Evolutionary conservation across 1,140 invertebrate genomes (phyloP).

Genomic region (Ectropis grisescens): DNA sequence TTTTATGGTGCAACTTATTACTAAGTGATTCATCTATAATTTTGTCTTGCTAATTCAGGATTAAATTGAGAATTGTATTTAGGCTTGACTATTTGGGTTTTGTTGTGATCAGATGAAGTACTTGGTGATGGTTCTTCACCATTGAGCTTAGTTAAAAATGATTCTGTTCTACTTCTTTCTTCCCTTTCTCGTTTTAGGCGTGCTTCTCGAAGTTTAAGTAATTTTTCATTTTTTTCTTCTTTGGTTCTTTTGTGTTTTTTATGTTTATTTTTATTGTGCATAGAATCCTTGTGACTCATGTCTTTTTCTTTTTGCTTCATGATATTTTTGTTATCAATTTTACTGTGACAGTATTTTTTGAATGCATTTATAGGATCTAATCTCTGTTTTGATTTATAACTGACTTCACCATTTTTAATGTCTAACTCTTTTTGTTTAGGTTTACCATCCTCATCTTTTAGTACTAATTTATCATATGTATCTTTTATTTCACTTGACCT

Average conservation of each 20-base stretch:
- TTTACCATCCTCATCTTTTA: constrained; percentile 62
- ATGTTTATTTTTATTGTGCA: constrained; percentile 65
- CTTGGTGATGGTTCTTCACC: too few relatives aligned
- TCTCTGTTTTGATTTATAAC: constrained; percentile 73
- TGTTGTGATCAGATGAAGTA: too few relatives aligned
- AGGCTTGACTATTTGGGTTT: constrained; percentile 62
- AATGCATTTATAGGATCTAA: constrained; percentile 84
- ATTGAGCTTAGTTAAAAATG: constrained; percentile 76
- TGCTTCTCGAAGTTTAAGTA: constrained; percentile 84
- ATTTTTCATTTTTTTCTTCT: constrained; percentile 64
- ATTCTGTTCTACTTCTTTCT: constrained; percentile 80
- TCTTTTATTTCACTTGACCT: constrained; percentile 44
- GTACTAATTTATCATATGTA: constrained; percentile 58
- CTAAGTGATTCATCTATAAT: constrained; percentile 69
- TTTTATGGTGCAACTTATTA: too few relatives aligned
- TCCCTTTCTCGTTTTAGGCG: constrained; percentile 83
- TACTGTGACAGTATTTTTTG: constrained; percentile 58
- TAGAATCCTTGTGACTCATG: constrained; percentile 6
- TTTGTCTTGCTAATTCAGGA: constrained; percentile 88
- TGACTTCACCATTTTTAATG: constrained; percentile 71
- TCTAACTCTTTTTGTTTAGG: constrained; percentile 34
- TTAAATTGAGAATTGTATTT: constrained; percentile 96
- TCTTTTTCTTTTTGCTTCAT: constrained; percentile 17
- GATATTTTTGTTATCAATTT: background rate
- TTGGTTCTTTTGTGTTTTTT: constrained; percentile 55